phyloP scores from a whole-genome alignment of 2,113 vertebrate genomes.

The Passer domesticus region DNA sequence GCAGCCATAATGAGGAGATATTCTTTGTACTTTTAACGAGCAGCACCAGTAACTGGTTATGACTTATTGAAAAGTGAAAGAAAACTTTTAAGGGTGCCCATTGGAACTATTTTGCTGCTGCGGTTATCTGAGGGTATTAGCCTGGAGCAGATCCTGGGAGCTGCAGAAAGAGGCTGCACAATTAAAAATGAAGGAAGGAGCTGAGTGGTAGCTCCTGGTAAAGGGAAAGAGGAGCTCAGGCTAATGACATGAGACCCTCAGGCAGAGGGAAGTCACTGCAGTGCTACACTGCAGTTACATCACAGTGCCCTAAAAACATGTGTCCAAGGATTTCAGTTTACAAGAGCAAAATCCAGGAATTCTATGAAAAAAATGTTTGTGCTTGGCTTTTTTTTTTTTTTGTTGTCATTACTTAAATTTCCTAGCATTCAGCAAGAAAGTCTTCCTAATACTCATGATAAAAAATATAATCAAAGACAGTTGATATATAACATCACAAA shows the following conservation, averaged over 20 bases:
- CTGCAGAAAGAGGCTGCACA: not conserved
- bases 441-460: not conserved
- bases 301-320: not conserved
- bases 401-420: not conserved
- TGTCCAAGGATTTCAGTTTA: not conserved
- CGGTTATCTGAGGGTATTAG: conserved; percentile 7
- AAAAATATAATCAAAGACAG: not conserved
- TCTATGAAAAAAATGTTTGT: not conserved
- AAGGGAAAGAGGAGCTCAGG: not conserved
- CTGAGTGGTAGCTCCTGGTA: not conserved
- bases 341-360: not conserved
- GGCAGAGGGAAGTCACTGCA: not conserved
- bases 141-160: conserved; percentile 18
- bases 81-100: conserved; percentile 60
- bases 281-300: not conserved
- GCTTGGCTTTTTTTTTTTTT: not conserved
- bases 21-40: conserved; percentile 16
- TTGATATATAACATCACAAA: not conserved
- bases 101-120: not conserved
- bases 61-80: not conserved
- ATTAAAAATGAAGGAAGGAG: conserved; percentile 3
- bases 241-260: conserved; percentile 12
- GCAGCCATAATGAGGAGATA: not conserved
- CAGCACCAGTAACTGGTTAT: not conserved
- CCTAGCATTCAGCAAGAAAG: not conserved